These are phyloP conservation scores for Labeo catla DNA, from an alignment of 2,113 vertebrate species.

Conservation along the genomic window DNA sequence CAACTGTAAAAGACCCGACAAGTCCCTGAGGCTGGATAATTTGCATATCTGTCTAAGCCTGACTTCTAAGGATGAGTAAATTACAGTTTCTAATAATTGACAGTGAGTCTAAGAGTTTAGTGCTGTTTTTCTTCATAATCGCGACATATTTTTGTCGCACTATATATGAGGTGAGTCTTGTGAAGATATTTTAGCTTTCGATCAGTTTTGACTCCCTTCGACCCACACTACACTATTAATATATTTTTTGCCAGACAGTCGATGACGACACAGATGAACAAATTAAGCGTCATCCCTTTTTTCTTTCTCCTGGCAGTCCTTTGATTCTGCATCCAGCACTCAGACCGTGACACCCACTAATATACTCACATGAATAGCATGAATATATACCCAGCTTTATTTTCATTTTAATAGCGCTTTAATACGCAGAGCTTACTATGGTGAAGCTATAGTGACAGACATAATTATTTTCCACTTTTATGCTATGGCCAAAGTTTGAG, in stretches of 20 bases:
- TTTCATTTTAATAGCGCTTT: neutral
- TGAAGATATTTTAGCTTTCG: neutral
- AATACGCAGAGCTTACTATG: neutral
- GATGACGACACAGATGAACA: conserved; percentile 40
- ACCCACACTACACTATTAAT: conserved; percentile 45
- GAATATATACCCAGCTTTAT: conserved; percentile 24
- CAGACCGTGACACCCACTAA: conserved; percentile 34
- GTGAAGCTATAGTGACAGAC: neutral
- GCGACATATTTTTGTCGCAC: neutral
- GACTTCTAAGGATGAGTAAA: neutral
- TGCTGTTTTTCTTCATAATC: neutral
- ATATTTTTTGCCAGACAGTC: conserved; percentile 41
- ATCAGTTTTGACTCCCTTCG: neutral
- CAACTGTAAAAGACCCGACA: neutral
- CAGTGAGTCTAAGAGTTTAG: neutral
- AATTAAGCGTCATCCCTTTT: conserved; percentile 43
- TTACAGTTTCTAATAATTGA: no score
- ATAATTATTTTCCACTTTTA: neutral
- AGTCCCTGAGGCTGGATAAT: neutral
- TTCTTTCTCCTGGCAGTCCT: conserved; percentile 42
- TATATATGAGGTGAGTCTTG: neutral
- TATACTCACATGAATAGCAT: conserved; percentile 20
- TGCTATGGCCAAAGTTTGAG: neutral
- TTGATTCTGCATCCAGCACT: conserved; percentile 25
- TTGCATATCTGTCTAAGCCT: neutral